Evolutionary conservation across 2,888 invertebrate genomes (phyloP).

Genomic region (Gari tellinella): DNA sequence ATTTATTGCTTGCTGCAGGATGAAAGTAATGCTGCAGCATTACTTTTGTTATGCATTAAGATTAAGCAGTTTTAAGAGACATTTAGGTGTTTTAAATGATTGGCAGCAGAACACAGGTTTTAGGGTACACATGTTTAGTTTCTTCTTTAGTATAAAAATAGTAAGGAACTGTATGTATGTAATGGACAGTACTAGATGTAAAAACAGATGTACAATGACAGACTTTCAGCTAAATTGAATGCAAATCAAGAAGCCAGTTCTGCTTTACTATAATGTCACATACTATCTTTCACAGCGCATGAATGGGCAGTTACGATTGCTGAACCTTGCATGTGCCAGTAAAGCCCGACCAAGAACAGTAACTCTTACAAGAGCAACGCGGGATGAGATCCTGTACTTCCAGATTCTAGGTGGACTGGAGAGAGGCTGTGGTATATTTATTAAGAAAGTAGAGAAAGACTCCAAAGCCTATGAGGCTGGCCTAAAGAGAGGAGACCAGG

Average conservation of each 20-base stretch:
- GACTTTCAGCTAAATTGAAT: background rate
- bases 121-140: too few species aligned
- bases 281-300: slow-evolving; percentile 87
- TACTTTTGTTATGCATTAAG: too few species aligned
- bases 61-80: too few species aligned
- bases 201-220: background rate
- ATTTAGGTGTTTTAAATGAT: too few species aligned
- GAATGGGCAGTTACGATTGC: slow-evolving; percentile 87
- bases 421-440: slow-evolving; percentile 96
- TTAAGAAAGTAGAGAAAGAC: slow-evolving; percentile 95
- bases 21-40: too few species aligned
- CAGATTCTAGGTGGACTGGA: slow-evolving; percentile 97
- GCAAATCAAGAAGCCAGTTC: background rate
- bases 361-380: slow-evolving; percentile 94
- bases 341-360: slow-evolving; percentile 97
- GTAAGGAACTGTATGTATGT: too few species aligned
- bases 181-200: too few species aligned
- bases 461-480: slow-evolving; percentile 98
- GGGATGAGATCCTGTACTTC: slow-evolving; percentile 96
- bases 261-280: background rate
- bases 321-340: slow-evolving; percentile 98
- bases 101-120: too few species aligned
- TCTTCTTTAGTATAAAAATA: too few species aligned
- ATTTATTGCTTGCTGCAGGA: too few species aligned
- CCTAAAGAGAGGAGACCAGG: slow-evolving; percentile 97